phyloP scores from a whole-genome alignment of 2,797 vertebrate species.

The Xiphorhynchus erythropygius region DNA sequence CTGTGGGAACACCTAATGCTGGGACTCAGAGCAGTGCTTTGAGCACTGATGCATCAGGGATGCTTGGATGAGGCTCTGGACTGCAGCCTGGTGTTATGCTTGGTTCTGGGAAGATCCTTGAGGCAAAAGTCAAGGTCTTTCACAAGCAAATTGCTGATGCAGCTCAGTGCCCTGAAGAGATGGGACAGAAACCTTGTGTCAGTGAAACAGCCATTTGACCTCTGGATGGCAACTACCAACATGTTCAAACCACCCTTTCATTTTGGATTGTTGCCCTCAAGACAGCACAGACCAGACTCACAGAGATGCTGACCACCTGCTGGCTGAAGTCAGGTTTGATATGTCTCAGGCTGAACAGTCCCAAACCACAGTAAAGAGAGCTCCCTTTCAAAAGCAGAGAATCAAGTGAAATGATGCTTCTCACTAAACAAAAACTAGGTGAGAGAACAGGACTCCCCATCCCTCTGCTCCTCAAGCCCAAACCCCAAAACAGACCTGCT shows the following conservation, averaged over 20 bases:
- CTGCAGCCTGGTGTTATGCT: background rate
- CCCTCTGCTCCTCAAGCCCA: background rate
- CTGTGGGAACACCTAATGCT: background rate
- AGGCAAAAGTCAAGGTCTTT: background rate
- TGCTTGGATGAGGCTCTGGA: background rate
- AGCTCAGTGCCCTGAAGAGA: background rate
- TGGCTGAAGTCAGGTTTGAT: background rate
- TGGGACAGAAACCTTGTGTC: rapidly evolving
- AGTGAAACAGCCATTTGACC: background rate
- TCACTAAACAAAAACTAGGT: background rate
- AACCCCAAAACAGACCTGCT: background rate
- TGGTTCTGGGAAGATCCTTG: background rate
- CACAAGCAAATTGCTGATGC: background rate
- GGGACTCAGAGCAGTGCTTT: background rate
- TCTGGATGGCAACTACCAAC: background rate
- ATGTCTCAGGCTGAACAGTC: background rate
- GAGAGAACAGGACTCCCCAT: background rate
- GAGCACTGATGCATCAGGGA: background rate
- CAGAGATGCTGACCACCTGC: rapidly evolving
- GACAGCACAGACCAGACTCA: background rate
- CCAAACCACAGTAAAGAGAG: background rate
- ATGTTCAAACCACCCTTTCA: background rate
- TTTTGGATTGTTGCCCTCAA: background rate
- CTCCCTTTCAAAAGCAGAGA: background rate
- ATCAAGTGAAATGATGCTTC: background rate